These are phyloP conservation scores for Scrobipalpa costella DNA, from an alignment of 2,888 invertebrate genomes.

Conservation along the genomic window DNA sequence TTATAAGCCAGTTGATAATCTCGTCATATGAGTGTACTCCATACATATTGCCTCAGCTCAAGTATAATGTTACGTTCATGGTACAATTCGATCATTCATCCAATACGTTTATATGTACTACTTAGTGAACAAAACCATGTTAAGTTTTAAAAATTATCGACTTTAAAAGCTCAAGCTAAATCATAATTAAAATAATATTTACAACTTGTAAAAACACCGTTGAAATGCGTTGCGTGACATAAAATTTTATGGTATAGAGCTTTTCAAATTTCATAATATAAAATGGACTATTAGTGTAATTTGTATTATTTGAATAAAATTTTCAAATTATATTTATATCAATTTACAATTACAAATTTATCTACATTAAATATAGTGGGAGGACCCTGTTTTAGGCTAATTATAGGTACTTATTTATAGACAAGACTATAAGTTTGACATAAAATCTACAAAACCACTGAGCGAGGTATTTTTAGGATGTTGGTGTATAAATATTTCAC, in stretches of 20 bases:
- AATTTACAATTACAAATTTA: slow-evolving; percentile 51
- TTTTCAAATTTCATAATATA: slow-evolving; percentile 41
- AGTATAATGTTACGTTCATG: too few relatives aligned
- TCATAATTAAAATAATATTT: slow-evolving; percentile 49
- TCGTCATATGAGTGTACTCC: too few relatives aligned
- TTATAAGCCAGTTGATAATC: too few relatives aligned
- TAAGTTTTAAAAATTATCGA: slow-evolving; percentile 23
- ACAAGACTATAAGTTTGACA: slow-evolving; percentile 40
- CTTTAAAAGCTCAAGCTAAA: slow-evolving; percentile 44
- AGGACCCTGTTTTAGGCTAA: slow-evolving; percentile 71
- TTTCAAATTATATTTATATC: slow-evolving; percentile 45
- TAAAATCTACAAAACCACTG: slow-evolving; percentile 48
- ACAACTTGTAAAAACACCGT: slow-evolving; percentile 46
- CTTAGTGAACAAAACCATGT: not conserved
- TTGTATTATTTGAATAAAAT: slow-evolving; percentile 69
- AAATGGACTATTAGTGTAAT: slow-evolving; percentile 58
- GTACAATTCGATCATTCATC: too few relatives aligned
- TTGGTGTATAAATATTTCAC: slow-evolving; percentile 45
- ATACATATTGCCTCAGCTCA: too few relatives aligned
- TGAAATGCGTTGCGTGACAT: slow-evolving; percentile 53
- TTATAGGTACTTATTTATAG: slow-evolving; percentile 45
- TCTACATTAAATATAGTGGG: slow-evolving; percentile 66
- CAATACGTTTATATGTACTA: not conserved
- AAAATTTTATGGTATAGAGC: slow-evolving; percentile 35
- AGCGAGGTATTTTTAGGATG: slow-evolving; percentile 58